Evolutionary conservation across 1,140 invertebrate species (phyloP).

Genomic region (Calliphora vicina): DNA sequence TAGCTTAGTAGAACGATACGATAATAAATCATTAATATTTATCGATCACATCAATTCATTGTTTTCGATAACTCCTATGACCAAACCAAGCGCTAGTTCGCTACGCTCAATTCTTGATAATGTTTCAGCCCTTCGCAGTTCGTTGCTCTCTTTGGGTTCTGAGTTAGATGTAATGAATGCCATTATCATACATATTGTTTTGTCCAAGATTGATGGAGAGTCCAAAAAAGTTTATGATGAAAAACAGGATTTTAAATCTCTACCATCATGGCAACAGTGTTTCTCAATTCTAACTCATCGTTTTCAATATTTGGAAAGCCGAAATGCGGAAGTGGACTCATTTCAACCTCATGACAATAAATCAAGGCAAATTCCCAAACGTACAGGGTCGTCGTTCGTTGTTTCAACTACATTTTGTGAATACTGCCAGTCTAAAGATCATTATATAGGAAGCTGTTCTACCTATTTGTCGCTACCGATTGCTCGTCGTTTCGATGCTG

Average conservation of each 20-base stretch:
- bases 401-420: background rate
- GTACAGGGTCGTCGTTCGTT: background rate
- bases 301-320: constrained; percentile 23
- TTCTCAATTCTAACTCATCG: constrained; percentile 18
- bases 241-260: constrained; percentile 18
- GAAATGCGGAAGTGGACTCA: background rate
- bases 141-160: background rate
- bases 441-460: background rate
- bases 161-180: constrained; percentile 22
- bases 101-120: background rate
- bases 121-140: background rate
- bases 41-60: constrained; percentile 10
- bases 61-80: background rate
- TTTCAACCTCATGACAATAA: background rate
- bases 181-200: constrained; percentile 19
- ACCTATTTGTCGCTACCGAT: background rate
- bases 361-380: background rate
- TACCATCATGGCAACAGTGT: constrained; percentile 24
- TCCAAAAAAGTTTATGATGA: constrained; percentile 3
- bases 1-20: constrained; percentile 13
- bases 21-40: constrained; percentile 25
- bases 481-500: background rate
- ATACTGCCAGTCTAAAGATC: background rate
- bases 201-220: constrained; percentile 4
- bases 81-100: background rate